phyloP scores from a whole-genome alignment of 2,797 vertebrate species.

The Sternotherus odoratus region DNA sequence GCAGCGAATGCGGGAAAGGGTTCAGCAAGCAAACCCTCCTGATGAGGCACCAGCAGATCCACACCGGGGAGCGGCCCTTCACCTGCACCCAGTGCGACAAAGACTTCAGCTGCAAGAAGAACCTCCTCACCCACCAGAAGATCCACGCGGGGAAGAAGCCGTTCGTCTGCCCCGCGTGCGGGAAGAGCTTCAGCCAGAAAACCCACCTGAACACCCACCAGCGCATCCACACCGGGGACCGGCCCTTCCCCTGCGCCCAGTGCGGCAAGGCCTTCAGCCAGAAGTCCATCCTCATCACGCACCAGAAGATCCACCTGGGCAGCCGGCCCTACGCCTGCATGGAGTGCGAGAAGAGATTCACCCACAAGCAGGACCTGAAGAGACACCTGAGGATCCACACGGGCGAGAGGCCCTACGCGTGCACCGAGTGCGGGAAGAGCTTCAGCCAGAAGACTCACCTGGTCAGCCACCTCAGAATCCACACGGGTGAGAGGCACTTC shows the following conservation, averaged over 20 bases:
- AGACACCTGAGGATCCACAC: too few species aligned
- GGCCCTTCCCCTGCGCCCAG: neutral
- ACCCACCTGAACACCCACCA: neutral
- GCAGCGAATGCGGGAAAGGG: neutral
- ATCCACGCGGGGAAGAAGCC: neutral
- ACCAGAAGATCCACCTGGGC: too few species aligned
- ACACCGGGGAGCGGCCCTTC: neutral
- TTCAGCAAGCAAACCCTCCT: conserved; percentile 22
- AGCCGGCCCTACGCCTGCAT: too few species aligned
- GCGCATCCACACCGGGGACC: neutral
- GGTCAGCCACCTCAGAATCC: too few species aligned
- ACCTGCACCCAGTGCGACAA: neutral
- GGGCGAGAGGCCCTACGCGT: neutral
- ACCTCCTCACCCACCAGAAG: neutral
- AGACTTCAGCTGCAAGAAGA: too few species aligned
- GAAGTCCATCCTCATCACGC: too few species aligned
- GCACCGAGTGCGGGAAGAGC: neutral
- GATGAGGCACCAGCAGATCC: conserved; percentile 22
- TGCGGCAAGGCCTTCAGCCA: neutral
- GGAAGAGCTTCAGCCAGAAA: neutral
- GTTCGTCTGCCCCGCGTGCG: neutral
- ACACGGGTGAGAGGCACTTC: neutral
- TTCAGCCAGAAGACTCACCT: neutral
- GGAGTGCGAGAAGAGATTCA: too few species aligned
- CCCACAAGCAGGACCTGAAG: neutral